Evolutionary conservation across 30 jellyfish, hydroid and myxozoan genomes (phyloP), one percentile per base, ranked within the genome.

Genomic region (Euphysa ruthae): DNA sequence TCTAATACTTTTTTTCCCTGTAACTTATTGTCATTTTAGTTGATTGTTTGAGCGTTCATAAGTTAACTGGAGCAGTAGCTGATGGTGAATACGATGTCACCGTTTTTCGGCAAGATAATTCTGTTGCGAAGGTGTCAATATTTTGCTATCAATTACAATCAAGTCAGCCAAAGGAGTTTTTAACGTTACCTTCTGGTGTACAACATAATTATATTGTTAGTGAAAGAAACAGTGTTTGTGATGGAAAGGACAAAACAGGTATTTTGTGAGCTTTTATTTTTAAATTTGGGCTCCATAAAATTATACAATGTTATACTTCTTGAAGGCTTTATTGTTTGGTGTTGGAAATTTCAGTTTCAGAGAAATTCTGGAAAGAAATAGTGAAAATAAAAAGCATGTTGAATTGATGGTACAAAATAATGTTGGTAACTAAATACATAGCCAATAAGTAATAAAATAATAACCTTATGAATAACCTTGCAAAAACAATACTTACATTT

Each of bases 21-120:
- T 8, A 10, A 1, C 34, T 22, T 13, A 23, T 34, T 24, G 60
- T 44, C 1, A 12, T 73, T 58, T 19, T 57, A 88, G 97, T 88
- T 56, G 97, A 88, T 58, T 88, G 97, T 66, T 77, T 79, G 26
- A 88, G 97, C 57, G 83, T 64, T 18, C 58, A 80, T 32, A 79
- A 66, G 61, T 71, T 88, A 61, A 66, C 71, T 62, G 54, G 61
- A 42, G 75, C 84, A 22, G 78, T 83, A 43, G 46, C 54, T 29
- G 97, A 88, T 69, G 97, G 97, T 4, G 95, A 88, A 14, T 88
- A 88, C 70, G 32, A 25, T 29, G 65, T 88, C 22, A 69, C 82
- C 32, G 85, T 88, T n/a, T 93, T 85, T 35, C 85, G 82, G 0
- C 49, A 74, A 0, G 77, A 75, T 28, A 76, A 85, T 31, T 31